A percentile compares a stretch with the other conserved stretches of the same genome.
Evolutionary conservation across 2,888 invertebrate species (phyloP).

Genomic region (Trichogramma evanescens): DNA sequence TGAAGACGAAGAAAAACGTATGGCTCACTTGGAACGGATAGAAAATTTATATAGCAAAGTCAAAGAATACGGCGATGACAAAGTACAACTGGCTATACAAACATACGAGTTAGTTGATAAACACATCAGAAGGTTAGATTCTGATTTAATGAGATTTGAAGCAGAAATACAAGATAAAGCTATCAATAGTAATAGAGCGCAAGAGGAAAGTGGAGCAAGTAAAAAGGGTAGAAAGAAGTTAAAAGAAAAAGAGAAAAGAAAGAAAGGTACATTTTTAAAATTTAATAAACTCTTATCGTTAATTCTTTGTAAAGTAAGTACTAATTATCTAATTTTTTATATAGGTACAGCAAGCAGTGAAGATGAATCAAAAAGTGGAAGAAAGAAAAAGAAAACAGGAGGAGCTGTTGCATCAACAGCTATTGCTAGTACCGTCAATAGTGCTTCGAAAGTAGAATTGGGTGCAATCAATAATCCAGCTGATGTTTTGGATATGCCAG

Average conservation of each 20-base stretch:
- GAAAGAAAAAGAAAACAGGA: conserved; percentile 58
- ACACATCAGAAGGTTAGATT: conserved; percentile 90
- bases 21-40: conserved; percentile 76
- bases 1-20: conserved; percentile 69
- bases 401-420: conserved; percentile 39
- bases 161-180: conserved; percentile 95
- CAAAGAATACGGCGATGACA: conserved; percentile 93
- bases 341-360: conserved; percentile 42
- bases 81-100: conserved; percentile 94
- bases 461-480: conserved; percentile 67
- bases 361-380: conserved; percentile 44
- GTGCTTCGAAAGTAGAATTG: conserved; percentile 41
- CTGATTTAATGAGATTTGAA: conserved; percentile 93
- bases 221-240: conserved; percentile 66
- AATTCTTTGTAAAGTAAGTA: not conserved
- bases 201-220: conserved; percentile 60
- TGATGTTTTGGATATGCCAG: conserved; percentile 84
- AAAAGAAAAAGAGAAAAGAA: conserved; percentile 60
- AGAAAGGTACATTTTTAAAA: conserved; percentile 46
- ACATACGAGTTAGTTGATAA: conserved; percentile 98
- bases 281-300: not conserved
- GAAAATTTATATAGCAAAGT: conserved; percentile 87
- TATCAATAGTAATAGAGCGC: conserved; percentile 65
- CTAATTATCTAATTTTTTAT: not conserved
- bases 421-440: conserved; percentile 41